Evolutionary conservation across 2,888 invertebrate genomes (phyloP).

Genomic region (Drosophila cracens): DNA sequence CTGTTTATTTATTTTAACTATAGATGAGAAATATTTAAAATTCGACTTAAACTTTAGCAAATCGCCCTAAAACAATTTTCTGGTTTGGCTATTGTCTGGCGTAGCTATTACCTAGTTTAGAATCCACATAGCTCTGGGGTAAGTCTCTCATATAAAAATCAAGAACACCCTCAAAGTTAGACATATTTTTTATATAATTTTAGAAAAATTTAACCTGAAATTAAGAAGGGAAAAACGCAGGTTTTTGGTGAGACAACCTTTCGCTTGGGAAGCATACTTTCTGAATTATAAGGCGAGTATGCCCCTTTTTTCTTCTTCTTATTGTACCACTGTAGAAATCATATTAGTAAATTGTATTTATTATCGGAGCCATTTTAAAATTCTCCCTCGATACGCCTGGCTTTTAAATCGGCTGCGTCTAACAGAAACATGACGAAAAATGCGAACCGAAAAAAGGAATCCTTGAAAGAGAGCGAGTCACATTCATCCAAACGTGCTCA

Average conservation of each 20-base stretch:
- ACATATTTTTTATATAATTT: not conserved
- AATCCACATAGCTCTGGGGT: too few relatives aligned
- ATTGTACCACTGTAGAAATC: not conserved
- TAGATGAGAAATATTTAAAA: not conserved
- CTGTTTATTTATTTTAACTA: not conserved
- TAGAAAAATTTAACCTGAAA: not conserved
- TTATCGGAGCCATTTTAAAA: conserved; percentile 14
- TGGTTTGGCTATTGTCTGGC: not conserved
- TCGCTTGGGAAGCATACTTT: not conserved
- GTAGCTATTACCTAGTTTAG: not conserved
- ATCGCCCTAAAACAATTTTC: not conserved
- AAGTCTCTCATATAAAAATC: not conserved
- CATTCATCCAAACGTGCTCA: conserved; percentile 74
- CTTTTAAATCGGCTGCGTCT: conserved; percentile 19
- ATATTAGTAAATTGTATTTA: conserved; percentile 9
- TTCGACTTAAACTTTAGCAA: not conserved
- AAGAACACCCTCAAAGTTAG: not conserved
- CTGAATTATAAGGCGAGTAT: not conserved
- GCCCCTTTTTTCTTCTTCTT: not conserved
- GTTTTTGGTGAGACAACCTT: too few relatives aligned
- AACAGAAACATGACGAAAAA: conserved; percentile 14
- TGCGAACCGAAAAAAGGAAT: conserved; percentile 3
- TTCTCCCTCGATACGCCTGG: not conserved
- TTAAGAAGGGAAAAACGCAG: not conserved
- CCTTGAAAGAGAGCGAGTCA: conserved; percentile 20